phyloP scores from a whole-genome alignment of 1,140 invertebrate species.

The Drosophila ficusphila region DNA sequence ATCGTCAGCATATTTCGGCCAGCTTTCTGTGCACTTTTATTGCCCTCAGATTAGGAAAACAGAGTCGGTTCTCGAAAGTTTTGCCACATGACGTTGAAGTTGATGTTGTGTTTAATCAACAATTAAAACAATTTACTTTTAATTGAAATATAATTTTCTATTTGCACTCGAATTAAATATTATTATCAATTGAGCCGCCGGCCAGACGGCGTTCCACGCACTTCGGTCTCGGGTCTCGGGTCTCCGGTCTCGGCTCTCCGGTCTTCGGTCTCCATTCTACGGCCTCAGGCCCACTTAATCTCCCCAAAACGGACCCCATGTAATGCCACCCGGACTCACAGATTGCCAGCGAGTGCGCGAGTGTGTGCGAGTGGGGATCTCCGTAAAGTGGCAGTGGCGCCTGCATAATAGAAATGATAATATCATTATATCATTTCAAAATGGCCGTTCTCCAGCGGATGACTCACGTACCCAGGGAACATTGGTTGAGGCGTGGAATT shows the following conservation, averaged over 20 bases:
- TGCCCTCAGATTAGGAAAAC: slow-evolving; percentile 46
- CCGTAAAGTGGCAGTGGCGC: slow-evolving; percentile 75
- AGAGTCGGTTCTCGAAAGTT: slow-evolving; percentile 27
- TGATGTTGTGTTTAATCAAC: slow-evolving; percentile 63
- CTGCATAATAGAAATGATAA: slow-evolving; percentile 73
- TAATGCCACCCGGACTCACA: slow-evolving; percentile 55
- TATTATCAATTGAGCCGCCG: slow-evolving; percentile 71
- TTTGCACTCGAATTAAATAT: slow-evolving; percentile 79
- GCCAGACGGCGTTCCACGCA: slow-evolving; percentile 54
- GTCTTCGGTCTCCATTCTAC: slow-evolving; percentile 43
- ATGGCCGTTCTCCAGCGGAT: slow-evolving; percentile 44
- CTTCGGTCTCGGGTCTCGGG: slow-evolving; percentile 21
- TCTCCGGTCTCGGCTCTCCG: slow-evolving; percentile 22
- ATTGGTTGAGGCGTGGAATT: slow-evolving; percentile 7
- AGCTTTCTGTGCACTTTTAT: slow-evolving; percentile 55
- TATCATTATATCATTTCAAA: slow-evolving; percentile 71
- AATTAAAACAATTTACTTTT: slow-evolving; percentile 82
- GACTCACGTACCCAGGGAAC: slow-evolving; percentile 36
- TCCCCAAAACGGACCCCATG: slow-evolving; percentile 49
- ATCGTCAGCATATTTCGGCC: slow-evolving; percentile 46
- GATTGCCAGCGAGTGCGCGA: slow-evolving; percentile 14
- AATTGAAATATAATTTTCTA: slow-evolving; percentile 83
- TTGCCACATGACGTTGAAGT: slow-evolving; percentile 50
- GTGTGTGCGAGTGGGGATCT: slow-evolving; percentile 56
- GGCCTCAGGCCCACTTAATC: slow-evolving; percentile 58